Conservation (phyloP, 2,113 vertebrate species). For the Leucoraja erinaceus region DNA sequence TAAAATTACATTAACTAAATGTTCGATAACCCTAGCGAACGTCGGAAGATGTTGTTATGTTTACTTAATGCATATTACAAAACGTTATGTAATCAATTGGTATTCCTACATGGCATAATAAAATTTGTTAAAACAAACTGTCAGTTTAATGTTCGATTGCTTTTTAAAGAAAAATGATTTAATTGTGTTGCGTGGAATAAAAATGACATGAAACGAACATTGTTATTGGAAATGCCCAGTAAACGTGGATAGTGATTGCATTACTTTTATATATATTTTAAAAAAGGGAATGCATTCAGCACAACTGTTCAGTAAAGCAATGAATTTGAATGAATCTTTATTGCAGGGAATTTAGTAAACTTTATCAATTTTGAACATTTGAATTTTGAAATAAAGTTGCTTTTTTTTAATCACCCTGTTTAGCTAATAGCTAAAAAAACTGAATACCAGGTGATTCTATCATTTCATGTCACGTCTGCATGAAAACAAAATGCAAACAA, state of each 20-base stretch:
- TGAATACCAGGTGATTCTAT: not conserved
- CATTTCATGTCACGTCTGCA: not conserved
- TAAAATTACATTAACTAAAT: not conserved
- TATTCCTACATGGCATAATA: not conserved
- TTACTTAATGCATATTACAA: not conserved
- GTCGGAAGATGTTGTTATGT: not conserved
- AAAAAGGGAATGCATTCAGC: not conserved
- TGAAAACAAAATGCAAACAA: not conserved
- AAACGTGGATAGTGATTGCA: not conserved
- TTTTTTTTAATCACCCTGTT: not conserved
- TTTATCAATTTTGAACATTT: not conserved
- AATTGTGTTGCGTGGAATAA: not conserved
- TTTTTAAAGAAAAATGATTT: not conserved
- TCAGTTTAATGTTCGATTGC: not conserved
- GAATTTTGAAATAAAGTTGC: conserved; percentile 5
- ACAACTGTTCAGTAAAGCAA: not conserved
- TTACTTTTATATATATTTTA: not conserved
- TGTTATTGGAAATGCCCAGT: not conserved
- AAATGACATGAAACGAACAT: conserved; percentile 8
- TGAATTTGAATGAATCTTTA: not conserved
- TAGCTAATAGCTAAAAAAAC: not conserved
- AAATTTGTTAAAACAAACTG: not conserved
- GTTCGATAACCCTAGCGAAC: not conserved
- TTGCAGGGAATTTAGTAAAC: not conserved
- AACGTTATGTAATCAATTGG: conserved; percentile 3